These are phyloP conservation scores for Montipora efflorescens DNA, from an alignment of 64 coral and sea anemone genomes.

Conservation along the genomic window DNA sequence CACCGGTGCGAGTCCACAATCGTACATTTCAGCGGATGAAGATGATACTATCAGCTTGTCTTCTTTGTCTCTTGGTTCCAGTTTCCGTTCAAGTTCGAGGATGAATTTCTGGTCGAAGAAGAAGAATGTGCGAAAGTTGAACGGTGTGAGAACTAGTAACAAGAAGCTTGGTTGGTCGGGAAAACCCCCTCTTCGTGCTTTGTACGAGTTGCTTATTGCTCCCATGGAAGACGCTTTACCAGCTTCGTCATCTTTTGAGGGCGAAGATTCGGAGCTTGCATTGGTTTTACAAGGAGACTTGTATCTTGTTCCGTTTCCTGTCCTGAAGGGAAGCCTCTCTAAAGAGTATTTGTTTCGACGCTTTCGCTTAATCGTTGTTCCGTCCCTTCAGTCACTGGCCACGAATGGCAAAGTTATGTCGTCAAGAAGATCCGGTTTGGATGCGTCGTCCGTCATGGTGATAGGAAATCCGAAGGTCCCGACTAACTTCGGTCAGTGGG, in stretches of 20 bases:
- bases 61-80: conserved; percentile 50
- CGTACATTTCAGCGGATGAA: conserved; percentile 86
- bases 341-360: conserved; percentile 88
- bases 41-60: conserved; percentile 82
- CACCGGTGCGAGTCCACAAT: conserved; percentile 45
- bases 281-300: conserved; percentile 95
- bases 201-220: conserved; percentile 95
- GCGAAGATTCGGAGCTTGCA: conserved; percentile 83
- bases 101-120: conserved; percentile 47
- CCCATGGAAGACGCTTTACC: conserved; percentile 90
- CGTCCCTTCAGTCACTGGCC: conserved; percentile 82
- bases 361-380: conserved; percentile 84
- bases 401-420: conserved; percentile 38
- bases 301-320: conserved; percentile 91
- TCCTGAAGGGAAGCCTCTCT: conserved; percentile 81
- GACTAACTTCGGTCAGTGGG: conserved; percentile 86
- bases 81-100: conserved; percentile 68
- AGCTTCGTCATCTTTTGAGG: conserved; percentile 75
- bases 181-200: conserved; percentile 86
- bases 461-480: conserved; percentile 94
- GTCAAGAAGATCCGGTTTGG: conserved; percentile 16
- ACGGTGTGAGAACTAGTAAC: conserved; percentile 77
- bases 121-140: conserved; percentile 82
- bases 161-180: conserved; percentile 54
- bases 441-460: conserved; percentile 70